Evolutionary conservation across 2,888 invertebrate genomes (phyloP).

Genomic region (Sphecodes monilicornis): DNA sequence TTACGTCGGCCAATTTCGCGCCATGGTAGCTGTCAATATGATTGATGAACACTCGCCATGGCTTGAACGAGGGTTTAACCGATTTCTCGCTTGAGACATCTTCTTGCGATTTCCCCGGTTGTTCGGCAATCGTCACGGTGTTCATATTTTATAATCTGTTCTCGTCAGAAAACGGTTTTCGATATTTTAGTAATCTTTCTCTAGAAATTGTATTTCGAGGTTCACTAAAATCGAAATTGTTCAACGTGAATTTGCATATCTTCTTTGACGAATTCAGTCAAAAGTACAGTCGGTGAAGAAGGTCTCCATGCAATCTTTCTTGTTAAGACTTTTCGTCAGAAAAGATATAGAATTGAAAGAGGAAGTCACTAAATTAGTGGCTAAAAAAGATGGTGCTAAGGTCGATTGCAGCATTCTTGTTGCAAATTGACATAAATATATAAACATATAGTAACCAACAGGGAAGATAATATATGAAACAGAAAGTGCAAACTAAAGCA

Average conservation of each 20-base stretch:
- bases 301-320: too few relatives aligned
- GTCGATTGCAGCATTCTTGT: too few relatives aligned
- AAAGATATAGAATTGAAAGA: too few relatives aligned
- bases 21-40: constrained; percentile 88
- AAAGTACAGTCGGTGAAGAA: neutral
- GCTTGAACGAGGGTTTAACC: constrained; percentile 79
- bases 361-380: too few relatives aligned
- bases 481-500: too few relatives aligned
- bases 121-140: fast-evolving
- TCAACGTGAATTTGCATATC: constrained; percentile 19
- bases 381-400: too few relatives aligned
- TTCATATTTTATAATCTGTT: fast-evolving
- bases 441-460: too few relatives aligned
- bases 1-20: constrained; percentile 84
- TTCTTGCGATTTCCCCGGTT: neutral
- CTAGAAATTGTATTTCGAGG: neutral
- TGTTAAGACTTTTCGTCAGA: too few relatives aligned
- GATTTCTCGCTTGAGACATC: neutral
- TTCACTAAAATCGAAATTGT: neutral
- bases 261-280: neutral
- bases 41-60: constrained; percentile 87
- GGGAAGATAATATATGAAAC: too few relatives aligned
- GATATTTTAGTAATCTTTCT: neutral
- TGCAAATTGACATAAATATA: too few relatives aligned
- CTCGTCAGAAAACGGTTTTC: neutral